Evolutionary conservation across 2,888 invertebrate species (phyloP), one percentile per base, ranked within the genome.

Genomic region (Synanthedon vespiformis): DNA sequence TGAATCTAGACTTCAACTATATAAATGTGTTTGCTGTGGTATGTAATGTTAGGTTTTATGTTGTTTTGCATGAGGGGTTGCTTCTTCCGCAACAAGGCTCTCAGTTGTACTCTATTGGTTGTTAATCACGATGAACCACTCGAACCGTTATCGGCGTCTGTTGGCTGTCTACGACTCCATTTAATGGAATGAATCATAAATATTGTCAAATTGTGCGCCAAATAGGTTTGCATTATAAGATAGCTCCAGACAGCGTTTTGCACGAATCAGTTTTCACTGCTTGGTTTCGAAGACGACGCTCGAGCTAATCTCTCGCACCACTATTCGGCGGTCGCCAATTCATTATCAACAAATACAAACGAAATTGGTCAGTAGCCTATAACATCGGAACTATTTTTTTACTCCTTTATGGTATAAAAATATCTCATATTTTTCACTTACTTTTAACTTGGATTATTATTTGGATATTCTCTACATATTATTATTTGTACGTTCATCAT

Each of bases 401-500:
- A 74, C 67, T 71, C 66, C 68, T 60, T 67, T 69, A 72, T 76
- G 77, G 80, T 86, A 86, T 72, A 86, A 86, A 86, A 86, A 86
- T 86, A 86, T 74, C 67, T 68, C 66, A 70, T 66, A 67, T 70
- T 65, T 70, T 68, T 74, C 70, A 73, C 62, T 65, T 60, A 72
- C 58, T 60, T 71, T 73, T 72, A 67, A 63, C 61, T 67, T 73
- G 72, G 69, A 74, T 74, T 77, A 22, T 22, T 69, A 68, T 70
- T 13, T 22, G 76, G 77, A 64, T 80, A 77, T 61, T 70, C 67
- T 76, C 74, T 74, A 79, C 72, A 73, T 74, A 80, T 71, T 68
- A 80, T 70, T 68, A 74, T 85, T 86, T 86, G 86, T 86, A 86
- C 86, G 80, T 82, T 80, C 72, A 75, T 77, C 72, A 71, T 74